phyloP scores from a whole-genome alignment of 2,113 vertebrate species.

The Hiodon tergisus region DNA sequence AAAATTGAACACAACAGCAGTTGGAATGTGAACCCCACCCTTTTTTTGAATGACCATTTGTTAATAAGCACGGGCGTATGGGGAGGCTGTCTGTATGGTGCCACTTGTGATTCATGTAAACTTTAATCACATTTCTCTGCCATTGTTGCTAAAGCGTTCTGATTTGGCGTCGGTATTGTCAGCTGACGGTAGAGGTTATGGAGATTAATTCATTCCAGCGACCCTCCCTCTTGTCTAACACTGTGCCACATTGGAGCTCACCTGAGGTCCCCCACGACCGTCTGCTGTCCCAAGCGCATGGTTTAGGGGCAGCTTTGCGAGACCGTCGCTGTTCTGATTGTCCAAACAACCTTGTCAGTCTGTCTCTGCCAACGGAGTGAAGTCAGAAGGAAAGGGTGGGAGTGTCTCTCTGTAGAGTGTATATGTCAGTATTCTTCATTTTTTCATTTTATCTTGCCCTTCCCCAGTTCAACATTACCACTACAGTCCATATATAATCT shows the following conservation, averaged over 20 bases:
- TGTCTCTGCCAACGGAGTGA: conserved; percentile 35
- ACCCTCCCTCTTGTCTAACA: conserved; percentile 2
- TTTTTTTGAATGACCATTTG: not conserved
- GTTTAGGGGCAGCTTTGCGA: not conserved
- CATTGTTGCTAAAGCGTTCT: no score
- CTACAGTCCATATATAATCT: conserved; percentile 94
- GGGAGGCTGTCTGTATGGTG: conserved; percentile 21
- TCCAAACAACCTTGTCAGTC: conserved; percentile 26
- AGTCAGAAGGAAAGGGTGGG: conserved; percentile 48
- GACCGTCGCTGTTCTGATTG: conserved; percentile 39
- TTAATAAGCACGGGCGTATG: no score
- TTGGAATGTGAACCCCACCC: not conserved
- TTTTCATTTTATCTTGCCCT: conserved; percentile 31
- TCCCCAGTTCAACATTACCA: conserved; percentile 78
- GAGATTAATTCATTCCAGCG: not conserved
- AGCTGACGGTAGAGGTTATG: conserved; percentile 50
- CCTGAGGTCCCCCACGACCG: not conserved
- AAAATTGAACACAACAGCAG: not conserved
- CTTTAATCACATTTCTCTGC: no score
- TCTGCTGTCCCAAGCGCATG: not conserved
- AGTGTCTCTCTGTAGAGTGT: conserved; percentile 83
- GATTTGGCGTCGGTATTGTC: conserved; percentile 55
- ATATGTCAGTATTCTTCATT: conserved; percentile 89
- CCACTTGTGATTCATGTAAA: conserved; percentile 26
- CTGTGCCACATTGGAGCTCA: conserved; percentile 7